Evolutionary conservation across 2,888 invertebrate species (phyloP).

Genomic region (Folsomia manolachei): DNA sequence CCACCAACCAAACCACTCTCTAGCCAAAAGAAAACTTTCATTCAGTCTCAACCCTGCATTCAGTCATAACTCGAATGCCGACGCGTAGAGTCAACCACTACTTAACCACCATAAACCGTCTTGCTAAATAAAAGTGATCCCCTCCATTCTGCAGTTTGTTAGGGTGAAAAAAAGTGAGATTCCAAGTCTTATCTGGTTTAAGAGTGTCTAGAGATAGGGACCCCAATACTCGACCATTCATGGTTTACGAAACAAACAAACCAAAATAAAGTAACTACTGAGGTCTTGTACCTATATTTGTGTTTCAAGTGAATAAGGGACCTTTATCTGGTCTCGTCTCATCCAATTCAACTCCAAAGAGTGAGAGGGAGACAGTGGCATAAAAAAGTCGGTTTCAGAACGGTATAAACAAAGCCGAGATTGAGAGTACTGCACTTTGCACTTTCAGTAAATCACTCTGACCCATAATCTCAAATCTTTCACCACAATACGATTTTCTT

Average conservation of each 20-base stretch:
- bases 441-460: not conserved
- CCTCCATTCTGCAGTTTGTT: no score
- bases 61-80: not conserved
- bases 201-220: not conserved
- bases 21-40: not conserved
- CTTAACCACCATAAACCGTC: no score
- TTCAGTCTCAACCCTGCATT: not conserved
- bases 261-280: not conserved
- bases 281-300: no score
- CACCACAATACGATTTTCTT: not conserved
- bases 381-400: not conserved
- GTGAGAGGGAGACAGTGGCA: not conserved
- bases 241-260: not conserved
- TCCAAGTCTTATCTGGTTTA: no score
- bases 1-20: no score
- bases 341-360: no score
- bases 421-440: not conserved
- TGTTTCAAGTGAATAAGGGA: no score
- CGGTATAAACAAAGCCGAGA: not conserved
- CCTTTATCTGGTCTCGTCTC: no score
- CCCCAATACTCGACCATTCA: not conserved
- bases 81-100: not conserved
- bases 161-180: no score
- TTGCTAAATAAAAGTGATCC: no score
- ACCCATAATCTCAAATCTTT: not conserved